phyloP scores from a whole-genome alignment of 1,140 invertebrate species.

The Globodera rostochiensis region DNA sequence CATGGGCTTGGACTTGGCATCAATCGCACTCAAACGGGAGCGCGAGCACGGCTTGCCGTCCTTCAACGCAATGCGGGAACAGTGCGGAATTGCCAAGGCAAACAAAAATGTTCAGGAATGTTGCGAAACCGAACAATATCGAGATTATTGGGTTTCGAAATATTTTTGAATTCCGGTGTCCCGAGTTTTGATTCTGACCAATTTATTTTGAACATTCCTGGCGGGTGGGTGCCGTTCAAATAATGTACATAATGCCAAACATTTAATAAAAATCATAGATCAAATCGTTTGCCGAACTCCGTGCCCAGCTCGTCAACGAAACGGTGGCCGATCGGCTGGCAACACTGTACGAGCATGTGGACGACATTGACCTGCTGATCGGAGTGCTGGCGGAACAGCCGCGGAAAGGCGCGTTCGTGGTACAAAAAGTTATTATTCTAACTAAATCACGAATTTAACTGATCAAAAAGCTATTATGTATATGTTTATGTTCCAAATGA shows the following conservation, averaged over 20 bases:
- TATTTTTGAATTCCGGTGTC: background rate
- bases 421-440: background rate
- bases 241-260: background rate
- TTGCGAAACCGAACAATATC: background rate
- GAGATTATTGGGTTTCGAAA: conserved; percentile 9
- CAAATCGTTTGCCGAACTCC: conserved; percentile 45
- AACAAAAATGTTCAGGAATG: background rate
- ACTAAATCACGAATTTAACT: too few species aligned
- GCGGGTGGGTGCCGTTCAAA: too few species aligned
- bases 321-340: conserved; percentile 81
- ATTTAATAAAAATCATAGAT: conserved; percentile 34
- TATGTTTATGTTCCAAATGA: too few species aligned
- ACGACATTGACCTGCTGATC: conserved; percentile 75
- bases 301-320: conserved; percentile 73
- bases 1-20: conserved; percentile 46
- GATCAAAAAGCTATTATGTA: too few species aligned
- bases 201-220: background rate
- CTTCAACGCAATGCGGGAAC: conserved; percentile 41
- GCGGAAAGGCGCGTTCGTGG: conserved; percentile 70
- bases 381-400: conserved; percentile 79
- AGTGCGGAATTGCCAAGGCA: conserved; percentile 47
- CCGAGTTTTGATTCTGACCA: background rate
- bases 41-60: conserved; percentile 49
- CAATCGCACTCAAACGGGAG: conserved; percentile 48
- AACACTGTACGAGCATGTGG: conserved; percentile 70